Evolutionary conservation across 2,113 vertebrate species (phyloP).

Genomic region (Pteruthius melanotis): DNA sequence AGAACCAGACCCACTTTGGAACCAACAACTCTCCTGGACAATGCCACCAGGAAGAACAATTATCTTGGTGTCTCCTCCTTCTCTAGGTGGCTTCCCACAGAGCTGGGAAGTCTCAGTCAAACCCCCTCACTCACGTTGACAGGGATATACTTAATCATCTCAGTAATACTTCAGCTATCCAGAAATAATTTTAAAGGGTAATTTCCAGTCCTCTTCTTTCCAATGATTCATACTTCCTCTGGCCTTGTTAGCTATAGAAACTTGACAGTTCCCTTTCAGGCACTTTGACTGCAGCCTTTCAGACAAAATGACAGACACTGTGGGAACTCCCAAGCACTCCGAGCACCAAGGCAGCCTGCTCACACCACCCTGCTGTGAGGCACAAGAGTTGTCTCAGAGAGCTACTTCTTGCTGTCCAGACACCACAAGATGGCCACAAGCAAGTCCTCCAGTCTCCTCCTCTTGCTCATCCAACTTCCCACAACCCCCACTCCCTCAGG

Average conservation of each 20-base stretch:
- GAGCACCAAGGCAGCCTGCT: background rate
- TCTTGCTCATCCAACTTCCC: accelerated
- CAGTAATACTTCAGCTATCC: background rate
- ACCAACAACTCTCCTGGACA: background rate
- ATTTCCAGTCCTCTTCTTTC: background rate
- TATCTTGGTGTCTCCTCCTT: background rate
- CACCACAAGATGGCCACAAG: background rate
- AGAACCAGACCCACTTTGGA: background rate
- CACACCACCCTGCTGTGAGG: background rate
- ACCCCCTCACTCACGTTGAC: background rate
- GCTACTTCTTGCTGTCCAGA: background rate
- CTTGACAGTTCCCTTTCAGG: background rate
- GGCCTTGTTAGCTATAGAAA: background rate
- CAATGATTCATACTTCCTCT: background rate
- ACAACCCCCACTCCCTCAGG: background rate
- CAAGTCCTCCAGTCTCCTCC: background rate
- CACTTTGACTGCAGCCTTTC: background rate
- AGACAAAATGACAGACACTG: background rate
- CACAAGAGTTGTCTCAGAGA: background rate
- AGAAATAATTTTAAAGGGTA: slow-evolving; percentile 1
- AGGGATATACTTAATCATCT: background rate
- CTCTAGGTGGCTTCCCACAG: background rate
- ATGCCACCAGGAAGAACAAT: background rate
- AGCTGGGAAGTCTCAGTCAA: background rate
- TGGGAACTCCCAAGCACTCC: background rate